These are phyloP conservation scores for Heliconius cydno DNA, from an alignment of 2,888 invertebrate genomes.

Conservation along the genomic window DNA sequence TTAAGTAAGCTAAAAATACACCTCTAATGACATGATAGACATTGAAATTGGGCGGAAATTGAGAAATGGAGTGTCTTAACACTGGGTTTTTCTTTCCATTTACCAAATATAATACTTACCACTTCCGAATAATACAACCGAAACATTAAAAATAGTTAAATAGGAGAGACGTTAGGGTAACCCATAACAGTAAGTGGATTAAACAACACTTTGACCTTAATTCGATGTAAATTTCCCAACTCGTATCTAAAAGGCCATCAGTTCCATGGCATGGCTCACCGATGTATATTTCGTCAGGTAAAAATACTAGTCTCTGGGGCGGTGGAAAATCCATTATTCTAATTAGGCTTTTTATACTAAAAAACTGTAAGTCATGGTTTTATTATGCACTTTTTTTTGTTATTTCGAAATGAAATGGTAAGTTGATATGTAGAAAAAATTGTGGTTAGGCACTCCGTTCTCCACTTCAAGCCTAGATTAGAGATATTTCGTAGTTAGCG, in stretches of 20 bases:
- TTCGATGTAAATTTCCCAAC: constrained; percentile 47
- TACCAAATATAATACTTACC: not conserved
- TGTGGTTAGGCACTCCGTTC: not conserved
- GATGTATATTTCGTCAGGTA: constrained; percentile 35
- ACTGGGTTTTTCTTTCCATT: not conserved
- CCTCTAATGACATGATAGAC: too few relatives aligned
- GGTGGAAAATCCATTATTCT: constrained; percentile 32
- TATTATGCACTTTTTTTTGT: not conserved
- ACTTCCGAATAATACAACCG: not conserved
- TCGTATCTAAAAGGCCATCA: constrained; percentile 34
- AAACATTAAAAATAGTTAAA: not conserved
- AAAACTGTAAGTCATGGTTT: not conserved
- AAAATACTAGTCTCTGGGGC: constrained; percentile 33
- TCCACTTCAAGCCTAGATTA: not conserved
- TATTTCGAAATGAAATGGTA: not conserved
- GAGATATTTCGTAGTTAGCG: not conserved
- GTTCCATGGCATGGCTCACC: constrained; percentile 8
- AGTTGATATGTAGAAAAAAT: not conserved
- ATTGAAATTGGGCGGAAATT: not conserved
- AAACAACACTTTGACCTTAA: constrained; percentile 52
- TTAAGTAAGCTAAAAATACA: too few relatives aligned
- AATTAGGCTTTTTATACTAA: constrained; percentile 31
- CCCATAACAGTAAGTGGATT: constrained; percentile 50
- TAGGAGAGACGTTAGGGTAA: constrained; percentile 2
- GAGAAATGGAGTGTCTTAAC: not conserved